Conservation (phyloP, 2,888 invertebrate species). For the Malthinus flaveolus region DNA sequence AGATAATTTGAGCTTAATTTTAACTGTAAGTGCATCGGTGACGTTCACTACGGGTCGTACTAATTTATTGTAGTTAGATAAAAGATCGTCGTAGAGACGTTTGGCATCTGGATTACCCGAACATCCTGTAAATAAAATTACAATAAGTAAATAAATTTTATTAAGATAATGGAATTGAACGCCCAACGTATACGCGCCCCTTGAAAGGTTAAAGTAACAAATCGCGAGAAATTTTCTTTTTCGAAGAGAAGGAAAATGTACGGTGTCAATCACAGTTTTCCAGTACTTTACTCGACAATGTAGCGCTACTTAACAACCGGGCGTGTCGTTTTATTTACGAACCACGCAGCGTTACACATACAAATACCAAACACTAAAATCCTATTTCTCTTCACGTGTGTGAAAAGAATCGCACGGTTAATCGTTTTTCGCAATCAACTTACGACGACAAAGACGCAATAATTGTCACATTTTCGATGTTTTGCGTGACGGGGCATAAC, state of each 20-base stretch:
- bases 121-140: slow-evolving; percentile 65
- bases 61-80: slow-evolving; percentile 86
- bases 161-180: no score
- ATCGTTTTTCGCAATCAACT: slow-evolving; percentile 1
- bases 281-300: not conserved
- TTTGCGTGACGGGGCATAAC: slow-evolving; percentile 1
- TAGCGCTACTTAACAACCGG: not conserved
- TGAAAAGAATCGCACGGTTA: not conserved
- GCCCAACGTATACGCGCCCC: no score
- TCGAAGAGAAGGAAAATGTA: not conserved
- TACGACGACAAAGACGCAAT: not conserved
- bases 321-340: not conserved
- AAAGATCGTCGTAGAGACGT: slow-evolving; percentile 83
- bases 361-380: not conserved
- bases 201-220: no score
- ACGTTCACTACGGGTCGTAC: slow-evolving; percentile 86
- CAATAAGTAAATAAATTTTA: no score
- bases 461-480: slow-evolving; percentile 2
- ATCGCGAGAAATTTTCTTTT: not conserved
- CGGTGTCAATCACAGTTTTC: not conserved
- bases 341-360: not conserved
- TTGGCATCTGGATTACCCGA: slow-evolving; percentile 87
- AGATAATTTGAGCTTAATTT: slow-evolving; percentile 84
- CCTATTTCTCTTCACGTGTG: not conserved
- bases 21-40: slow-evolving; percentile 80